Conservation (phyloP, 1,140 invertebrate genomes). For the Globodera ellingtonae region DNA sequence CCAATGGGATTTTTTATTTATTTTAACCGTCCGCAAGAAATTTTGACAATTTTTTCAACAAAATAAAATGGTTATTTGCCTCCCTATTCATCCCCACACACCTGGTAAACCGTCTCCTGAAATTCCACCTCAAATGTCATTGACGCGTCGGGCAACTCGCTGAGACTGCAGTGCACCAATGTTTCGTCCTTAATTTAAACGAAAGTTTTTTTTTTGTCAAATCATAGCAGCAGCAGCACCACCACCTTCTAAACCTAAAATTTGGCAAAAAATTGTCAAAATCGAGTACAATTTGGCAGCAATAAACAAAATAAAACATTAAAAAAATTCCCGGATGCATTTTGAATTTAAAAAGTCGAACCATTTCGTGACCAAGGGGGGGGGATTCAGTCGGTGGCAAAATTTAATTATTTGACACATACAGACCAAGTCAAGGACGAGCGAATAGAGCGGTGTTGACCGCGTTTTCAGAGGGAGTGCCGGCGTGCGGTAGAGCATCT, state of each 20-base stretch:
- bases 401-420: neutral
- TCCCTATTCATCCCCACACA: slow-evolving; percentile 37
- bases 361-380: slow-evolving; percentile 17
- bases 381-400: neutral
- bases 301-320: too few species aligned
- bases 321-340: neutral
- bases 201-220: slow-evolving; percentile 2
- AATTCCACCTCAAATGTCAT: slow-evolving; percentile 90
- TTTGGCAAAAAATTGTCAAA: too few species aligned
- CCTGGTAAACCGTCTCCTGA: slow-evolving; percentile 83
- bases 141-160: slow-evolving; percentile 85
- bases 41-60: too few species aligned
- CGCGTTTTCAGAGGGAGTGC: slow-evolving; percentile 88
- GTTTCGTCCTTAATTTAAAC: slow-evolving; percentile 79
- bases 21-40: too few species aligned
- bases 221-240: neutral
- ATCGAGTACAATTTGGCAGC: too few species aligned
- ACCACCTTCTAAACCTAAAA: too few species aligned
- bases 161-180: slow-evolving; percentile 88
- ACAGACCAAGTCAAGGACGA: slow-evolving; percentile 82
- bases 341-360: neutral
- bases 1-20: too few species aligned
- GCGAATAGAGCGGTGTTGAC: slow-evolving; percentile 87
- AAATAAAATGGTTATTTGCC: slow-evolving; percentile 24
- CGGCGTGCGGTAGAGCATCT: slow-evolving; percentile 81